Conservation (phyloP, 2,888 invertebrate genomes). For the Drosophila anomelani region DNA sequence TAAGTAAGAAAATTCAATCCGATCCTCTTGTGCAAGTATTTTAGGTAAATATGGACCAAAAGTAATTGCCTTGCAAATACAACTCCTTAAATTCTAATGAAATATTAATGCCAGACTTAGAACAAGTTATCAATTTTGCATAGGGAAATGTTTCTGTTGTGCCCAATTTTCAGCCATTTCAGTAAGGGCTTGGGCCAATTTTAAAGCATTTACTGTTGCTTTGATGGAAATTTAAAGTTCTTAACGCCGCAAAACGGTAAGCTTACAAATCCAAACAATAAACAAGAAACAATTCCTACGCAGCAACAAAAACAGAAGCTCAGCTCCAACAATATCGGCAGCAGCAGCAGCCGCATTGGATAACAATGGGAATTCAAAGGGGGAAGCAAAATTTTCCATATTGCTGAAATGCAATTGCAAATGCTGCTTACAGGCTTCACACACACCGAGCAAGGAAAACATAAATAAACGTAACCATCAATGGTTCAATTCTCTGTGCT, state of each 20-base stretch:
- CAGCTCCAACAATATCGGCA: conserved; percentile 38
- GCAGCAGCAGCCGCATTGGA: conserved; percentile 47
- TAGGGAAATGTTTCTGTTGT: no score
- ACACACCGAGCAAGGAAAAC: conserved; percentile 45
- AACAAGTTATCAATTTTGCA: background rate
- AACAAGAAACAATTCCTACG: conserved; percentile 64
- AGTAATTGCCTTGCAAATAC: conserved; percentile 10
- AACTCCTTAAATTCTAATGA: background rate
- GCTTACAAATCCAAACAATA: conserved; percentile 64
- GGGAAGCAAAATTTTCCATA: conserved; percentile 52
- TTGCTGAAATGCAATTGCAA: conserved; percentile 64
- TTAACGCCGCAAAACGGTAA: conserved; percentile 27
- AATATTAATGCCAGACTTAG: conserved; percentile 6
- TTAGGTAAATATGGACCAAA: background rate
- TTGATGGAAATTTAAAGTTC: conserved; percentile 34
- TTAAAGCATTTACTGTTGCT: conserved; percentile 23
- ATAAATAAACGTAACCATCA: conserved; percentile 72
- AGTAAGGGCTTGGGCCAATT: conserved; percentile 12
- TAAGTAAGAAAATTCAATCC: background rate
- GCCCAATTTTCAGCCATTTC: background rate
- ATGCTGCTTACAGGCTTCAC: conserved; percentile 57
- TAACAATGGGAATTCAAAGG: conserved; percentile 61
- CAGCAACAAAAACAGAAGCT: conserved; percentile 41
- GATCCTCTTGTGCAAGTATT: background rate
- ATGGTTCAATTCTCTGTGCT: conserved; percentile 67